Conservation (phyloP, 2,113 vertebrate species). For the Pedionomus torquatus region DNA sequence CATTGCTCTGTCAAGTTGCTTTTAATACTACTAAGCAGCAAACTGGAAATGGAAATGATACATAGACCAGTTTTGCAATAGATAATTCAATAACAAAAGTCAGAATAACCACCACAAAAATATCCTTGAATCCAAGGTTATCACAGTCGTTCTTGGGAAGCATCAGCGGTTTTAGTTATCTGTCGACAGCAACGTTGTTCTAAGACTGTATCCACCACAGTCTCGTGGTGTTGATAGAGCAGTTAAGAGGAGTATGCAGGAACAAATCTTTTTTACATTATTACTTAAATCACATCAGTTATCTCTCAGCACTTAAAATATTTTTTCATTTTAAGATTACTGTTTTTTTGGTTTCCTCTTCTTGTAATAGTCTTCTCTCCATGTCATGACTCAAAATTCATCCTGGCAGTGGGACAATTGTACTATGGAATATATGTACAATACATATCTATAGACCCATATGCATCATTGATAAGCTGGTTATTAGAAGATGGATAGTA, state of each 20-base stretch:
- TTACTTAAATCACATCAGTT: not conserved
- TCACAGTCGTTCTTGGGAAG: not conserved
- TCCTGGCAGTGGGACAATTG: not conserved
- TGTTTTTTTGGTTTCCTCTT: not conserved
- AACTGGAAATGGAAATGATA: not conserved
- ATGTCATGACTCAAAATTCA: not conserved
- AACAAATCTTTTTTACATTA: not conserved
- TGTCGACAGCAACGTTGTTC: not conserved
- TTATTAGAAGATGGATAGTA: not conserved
- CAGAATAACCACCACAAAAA: not conserved
- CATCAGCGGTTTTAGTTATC: not conserved
- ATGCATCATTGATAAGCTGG: not conserved
- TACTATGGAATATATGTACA: not conserved
- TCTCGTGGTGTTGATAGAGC: not conserved
- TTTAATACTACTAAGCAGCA: not conserved
- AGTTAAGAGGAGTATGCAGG: not conserved
- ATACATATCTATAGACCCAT: not conserved
- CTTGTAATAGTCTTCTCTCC: not conserved
- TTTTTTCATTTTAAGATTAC: not conserved
- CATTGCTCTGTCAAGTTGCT: not conserved
- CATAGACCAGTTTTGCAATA: not conserved
- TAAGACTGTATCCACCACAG: not conserved
- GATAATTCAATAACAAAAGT: not conserved
- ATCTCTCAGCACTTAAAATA: not conserved
- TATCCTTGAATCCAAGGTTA: not conserved